Evolutionary conservation across 2,797 vertebrate genomes (phyloP).

Genomic region (Channallabes apus): DNA sequence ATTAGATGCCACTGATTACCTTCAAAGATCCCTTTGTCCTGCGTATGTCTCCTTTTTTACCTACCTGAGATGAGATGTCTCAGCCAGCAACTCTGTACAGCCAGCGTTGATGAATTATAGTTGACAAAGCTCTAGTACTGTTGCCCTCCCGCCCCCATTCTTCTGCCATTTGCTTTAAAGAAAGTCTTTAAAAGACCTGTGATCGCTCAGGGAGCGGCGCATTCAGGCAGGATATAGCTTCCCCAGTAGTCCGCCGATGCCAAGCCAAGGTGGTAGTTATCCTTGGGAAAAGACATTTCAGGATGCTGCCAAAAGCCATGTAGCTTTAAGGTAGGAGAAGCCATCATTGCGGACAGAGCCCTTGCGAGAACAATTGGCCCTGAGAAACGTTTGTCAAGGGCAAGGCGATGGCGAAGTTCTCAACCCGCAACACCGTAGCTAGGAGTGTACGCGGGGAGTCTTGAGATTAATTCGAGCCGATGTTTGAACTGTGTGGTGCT

Average conservation of each 20-base stretch:
- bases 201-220: constrained; percentile 2
- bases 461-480: constrained; percentile 47
- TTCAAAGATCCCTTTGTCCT: constrained; percentile 30
- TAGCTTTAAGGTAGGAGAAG: constrained; percentile 35
- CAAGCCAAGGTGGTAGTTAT: constrained; percentile 34
- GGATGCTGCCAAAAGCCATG: constrained; percentile 26
- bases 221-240: constrained; percentile 24
- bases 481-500: constrained; percentile 19
- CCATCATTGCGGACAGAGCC: constrained; percentile 32
- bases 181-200: constrained; percentile 27
- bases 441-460: constrained; percentile 21
- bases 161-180: constrained; percentile 19
- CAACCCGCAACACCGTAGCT: constrained; percentile 29
- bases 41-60: constrained; percentile 14
- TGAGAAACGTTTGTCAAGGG: constrained; percentile 47
- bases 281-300: constrained; percentile 39
- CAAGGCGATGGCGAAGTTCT: constrained; percentile 14
- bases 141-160: not conserved
- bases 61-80: constrained; percentile 28
- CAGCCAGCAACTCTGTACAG: constrained; percentile 10
- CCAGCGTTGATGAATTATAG: constrained; percentile 38
- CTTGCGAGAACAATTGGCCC: constrained; percentile 34
- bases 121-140: constrained; percentile 44
- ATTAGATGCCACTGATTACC: constrained; percentile 65
- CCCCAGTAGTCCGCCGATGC: constrained; percentile 20